phyloP scores from a whole-genome alignment of 2,888 invertebrate species.

The Drosophila subquinaria region DNA sequence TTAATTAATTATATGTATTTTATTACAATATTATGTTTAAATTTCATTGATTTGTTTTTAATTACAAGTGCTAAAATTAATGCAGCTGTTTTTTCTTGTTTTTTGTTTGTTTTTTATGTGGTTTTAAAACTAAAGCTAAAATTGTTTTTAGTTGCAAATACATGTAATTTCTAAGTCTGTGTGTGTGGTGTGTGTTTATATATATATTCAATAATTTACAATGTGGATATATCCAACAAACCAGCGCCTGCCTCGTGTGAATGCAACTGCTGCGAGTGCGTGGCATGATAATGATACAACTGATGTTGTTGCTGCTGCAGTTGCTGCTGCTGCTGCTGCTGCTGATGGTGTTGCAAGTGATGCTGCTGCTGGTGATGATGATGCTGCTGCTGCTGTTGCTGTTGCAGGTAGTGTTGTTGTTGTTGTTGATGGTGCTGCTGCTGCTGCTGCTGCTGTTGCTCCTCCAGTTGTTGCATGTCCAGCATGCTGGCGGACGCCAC shows the following conservation, averaged over 20 bases:
- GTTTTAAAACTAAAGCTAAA: constrained; percentile 79
- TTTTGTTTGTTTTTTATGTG: constrained; percentile 15
- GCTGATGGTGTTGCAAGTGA: constrained; percentile 39
- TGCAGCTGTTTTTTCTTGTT: constrained; percentile 36
- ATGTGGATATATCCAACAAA: constrained; percentile 85
- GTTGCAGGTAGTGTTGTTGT: constrained; percentile 51
- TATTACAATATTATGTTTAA: constrained; percentile 30
- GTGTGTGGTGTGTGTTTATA: constrained; percentile 10
- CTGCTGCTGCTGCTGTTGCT: constrained; percentile 54
- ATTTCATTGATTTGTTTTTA: constrained; percentile 38
- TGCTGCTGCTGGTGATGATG: constrained; percentile 64
- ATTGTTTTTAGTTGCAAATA: constrained; percentile 46
- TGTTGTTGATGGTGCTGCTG: constrained; percentile 50
- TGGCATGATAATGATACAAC: constrained; percentile 70
- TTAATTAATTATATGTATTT: constrained; percentile 54
- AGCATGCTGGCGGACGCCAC: constrained; percentile 73
- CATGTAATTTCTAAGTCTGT: constrained; percentile 30
- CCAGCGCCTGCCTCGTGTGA: constrained; percentile 75
- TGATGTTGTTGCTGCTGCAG: constrained; percentile 63
- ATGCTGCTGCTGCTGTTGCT: constrained; percentile 49
- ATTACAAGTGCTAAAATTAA: constrained; percentile 57
- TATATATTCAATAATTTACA: constrained; percentile 84
- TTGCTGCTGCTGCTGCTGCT: constrained; percentile 72
- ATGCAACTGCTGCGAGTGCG: constrained; percentile 57
- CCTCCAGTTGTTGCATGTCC: constrained; percentile 77